phyloP scores from a whole-genome alignment of 2,888 invertebrate genomes.

The Nebria salina region DNA sequence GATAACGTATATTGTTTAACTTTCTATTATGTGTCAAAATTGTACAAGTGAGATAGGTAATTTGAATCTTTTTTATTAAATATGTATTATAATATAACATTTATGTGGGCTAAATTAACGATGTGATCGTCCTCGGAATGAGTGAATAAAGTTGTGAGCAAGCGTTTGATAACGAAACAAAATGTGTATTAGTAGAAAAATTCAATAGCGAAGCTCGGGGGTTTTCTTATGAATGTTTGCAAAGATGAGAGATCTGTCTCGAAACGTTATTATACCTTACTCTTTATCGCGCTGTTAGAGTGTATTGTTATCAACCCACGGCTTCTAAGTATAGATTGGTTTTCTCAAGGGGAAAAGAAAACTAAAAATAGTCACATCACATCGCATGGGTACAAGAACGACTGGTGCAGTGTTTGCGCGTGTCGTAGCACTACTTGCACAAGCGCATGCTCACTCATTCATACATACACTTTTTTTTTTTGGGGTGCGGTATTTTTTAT shows the following conservation, averaged over 20 bases:
- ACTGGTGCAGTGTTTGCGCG: conserved; percentile 2
- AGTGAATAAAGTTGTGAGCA: too few relatives aligned
- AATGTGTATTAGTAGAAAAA: too few relatives aligned
- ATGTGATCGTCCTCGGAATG: too few relatives aligned
- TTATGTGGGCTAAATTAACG: too few relatives aligned
- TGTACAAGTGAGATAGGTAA: too few relatives aligned
- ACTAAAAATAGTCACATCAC: conserved; percentile 27
- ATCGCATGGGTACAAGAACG: too few relatives aligned
- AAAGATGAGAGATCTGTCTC: not conserved
- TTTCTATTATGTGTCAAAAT: too few relatives aligned
- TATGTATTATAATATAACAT: too few relatives aligned
- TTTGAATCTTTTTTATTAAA: too few relatives aligned
- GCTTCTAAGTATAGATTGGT: conserved; percentile 26
- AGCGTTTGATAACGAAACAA: too few relatives aligned
- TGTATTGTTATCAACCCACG: conserved; percentile 37
- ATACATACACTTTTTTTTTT: not conserved
- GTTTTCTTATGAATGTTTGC: too few relatives aligned
- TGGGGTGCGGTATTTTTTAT: not conserved
- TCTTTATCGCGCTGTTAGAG: not conserved
- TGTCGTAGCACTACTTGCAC: not conserved
- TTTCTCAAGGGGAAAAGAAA: conserved; percentile 27
- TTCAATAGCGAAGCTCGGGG: too few relatives aligned
- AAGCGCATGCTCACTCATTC: not conserved
- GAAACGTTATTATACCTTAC: not conserved
- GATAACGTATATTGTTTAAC: not conserved